Percentiles rank a stretch among this genome's conserved stretches.
phyloP scores from a whole-genome alignment of 2,888 invertebrate species.

The Seira ritae region DNA sequence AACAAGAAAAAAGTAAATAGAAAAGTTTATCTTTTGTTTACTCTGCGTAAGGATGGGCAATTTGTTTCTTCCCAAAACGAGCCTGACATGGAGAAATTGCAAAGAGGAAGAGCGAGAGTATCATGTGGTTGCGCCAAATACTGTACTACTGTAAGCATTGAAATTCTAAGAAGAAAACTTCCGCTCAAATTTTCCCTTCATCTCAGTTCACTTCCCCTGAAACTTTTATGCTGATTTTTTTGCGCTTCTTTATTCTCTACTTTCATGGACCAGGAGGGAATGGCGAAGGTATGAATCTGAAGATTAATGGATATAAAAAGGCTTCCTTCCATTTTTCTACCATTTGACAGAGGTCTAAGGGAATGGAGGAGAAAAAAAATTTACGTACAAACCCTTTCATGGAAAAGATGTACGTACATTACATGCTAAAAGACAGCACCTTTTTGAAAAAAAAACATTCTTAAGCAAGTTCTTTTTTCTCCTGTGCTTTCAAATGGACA shows the following conservation, averaged over 20 bases:
- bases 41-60: constrained; percentile 40
- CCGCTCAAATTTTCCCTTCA: not conserved
- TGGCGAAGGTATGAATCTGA: not conserved
- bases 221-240: constrained; percentile 11
- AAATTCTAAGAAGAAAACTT: not conserved
- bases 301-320: constrained; percentile 6
- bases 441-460: constrained; percentile 1
- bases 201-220: not conserved
- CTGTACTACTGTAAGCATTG: not conserved
- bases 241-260: not conserved
- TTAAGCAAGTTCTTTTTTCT: too few relatives aligned
- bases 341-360: not conserved
- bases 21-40: constrained; percentile 38
- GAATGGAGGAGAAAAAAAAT: not conserved
- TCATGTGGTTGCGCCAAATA: not conserved
- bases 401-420: not conserved
- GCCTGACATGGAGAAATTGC: constrained; percentile 19
- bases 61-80: constrained; percentile 31
- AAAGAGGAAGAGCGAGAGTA: constrained; percentile 1
- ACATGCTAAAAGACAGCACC: not conserved
- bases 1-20: constrained; percentile 34
- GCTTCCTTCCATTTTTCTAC: not conserved
- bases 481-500: not conserved
- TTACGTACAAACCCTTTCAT: not conserved
- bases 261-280: not conserved